Percentiles rank a stretch among this genome's conserved stretches.
Evolutionary conservation across 2,888 invertebrate genomes (phyloP).

Genomic region (Scaptomyza cyrtandrae): DNA sequence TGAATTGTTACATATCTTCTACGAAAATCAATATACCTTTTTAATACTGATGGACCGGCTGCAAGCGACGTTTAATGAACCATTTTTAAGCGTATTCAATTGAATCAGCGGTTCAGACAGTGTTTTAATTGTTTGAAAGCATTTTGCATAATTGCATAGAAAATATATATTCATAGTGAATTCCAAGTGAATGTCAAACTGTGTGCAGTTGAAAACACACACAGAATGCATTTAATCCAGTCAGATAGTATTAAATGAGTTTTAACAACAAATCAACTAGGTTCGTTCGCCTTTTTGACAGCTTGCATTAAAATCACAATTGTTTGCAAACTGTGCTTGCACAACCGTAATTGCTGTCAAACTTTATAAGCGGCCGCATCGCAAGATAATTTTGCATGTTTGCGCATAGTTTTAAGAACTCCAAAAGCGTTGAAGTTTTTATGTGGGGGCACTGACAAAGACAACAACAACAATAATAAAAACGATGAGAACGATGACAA

Average conservation of each 20-base stretch:
- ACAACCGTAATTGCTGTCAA: conserved; percentile 45
- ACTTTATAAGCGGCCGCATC: conserved; percentile 41
- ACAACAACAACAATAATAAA: conserved; percentile 28
- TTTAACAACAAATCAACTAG: background rate
- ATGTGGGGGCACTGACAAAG: conserved; percentile 1
- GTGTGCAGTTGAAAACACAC: background rate
- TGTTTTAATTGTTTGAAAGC: conserved; percentile 55
- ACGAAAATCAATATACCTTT: background rate
- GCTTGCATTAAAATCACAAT: background rate
- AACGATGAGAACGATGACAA: conserved; percentile 6
- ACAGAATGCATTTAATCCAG: too few relatives aligned
- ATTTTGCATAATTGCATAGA: conserved; percentile 66
- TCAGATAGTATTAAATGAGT: background rate
- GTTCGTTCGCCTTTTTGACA: background rate
- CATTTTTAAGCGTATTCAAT: conserved; percentile 49
- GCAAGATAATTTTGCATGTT: conserved; percentile 63
- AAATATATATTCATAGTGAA: conserved; percentile 6
- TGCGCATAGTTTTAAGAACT: conserved; percentile 64
- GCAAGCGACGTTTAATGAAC: conserved; percentile 13
- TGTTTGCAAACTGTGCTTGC: background rate
- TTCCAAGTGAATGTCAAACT: conserved; percentile 6
- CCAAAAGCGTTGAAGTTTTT: conserved; percentile 28
- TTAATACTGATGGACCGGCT: conserved; percentile 16
- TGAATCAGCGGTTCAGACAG: conserved; percentile 63
- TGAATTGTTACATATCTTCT: background rate